Evolutionary conservation across 1,140 invertebrate genomes (phyloP), one percentile per base, ranked within the genome.

Genomic region (Trachelipus rathkii): DNA sequence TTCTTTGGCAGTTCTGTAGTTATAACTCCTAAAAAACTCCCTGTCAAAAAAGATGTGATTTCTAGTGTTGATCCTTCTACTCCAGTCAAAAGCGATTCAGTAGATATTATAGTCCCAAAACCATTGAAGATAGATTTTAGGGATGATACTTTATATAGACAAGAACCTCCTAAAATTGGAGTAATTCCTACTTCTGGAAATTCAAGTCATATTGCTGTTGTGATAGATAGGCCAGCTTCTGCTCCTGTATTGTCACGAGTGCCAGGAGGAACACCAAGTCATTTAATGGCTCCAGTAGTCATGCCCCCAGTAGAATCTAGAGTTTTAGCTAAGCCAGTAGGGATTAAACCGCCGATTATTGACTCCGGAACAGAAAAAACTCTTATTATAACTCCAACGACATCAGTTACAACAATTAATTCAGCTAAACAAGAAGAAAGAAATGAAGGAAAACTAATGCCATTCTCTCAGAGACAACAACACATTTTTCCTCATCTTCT

Each of bases 401-500:
- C 53, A 9, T 43, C 50, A 5, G 2, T 23, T 19, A 5, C 5
- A 10, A 23, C 53, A 6, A 19, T 33, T 11, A 11, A 19, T 33
- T 10, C 68, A 8, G 9, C 19, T 10, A 81, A 81, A 45, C 60
- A 7, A 70, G 77, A 78, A 15, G 77, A 78, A 8, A 81, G 77
- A 53, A 21, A 66, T n/a, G 79, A 81, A 69, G 67, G 76, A 7
- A 81, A 81, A 71, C 53, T 77, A 23, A 80, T 78, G 50, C 71
- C 79, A 0, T 81, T 81, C 50, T 76, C 77, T 50, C 77, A 81
- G 66, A 78, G 79, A 72, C 79, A 81, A 50, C 79, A 81, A 10
- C 79, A 81, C 10, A 81, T 81, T 45, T 81, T 81, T 69, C 79
- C 79, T 10, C 79, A 81, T 43, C 79, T 81, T 60, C 44, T 81